Conservation (phyloP, 1,140 invertebrate species). For the Trinorchestia longiramus region DNA sequence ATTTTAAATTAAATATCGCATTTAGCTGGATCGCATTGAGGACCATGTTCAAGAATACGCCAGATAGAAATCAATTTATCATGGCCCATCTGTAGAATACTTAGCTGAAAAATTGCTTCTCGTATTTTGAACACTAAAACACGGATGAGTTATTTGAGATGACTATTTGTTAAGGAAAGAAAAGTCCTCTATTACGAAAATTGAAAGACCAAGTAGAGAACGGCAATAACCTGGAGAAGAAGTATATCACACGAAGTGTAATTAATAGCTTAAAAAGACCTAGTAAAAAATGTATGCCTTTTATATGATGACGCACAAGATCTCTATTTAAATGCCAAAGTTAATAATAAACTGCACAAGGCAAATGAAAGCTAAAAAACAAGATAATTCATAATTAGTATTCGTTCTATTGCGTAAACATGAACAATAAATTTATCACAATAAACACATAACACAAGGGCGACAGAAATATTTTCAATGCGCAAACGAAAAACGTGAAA, state of each 20-base stretch:
- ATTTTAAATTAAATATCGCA: too few species aligned
- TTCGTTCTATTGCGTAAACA: not conserved
- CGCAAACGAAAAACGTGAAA: not conserved
- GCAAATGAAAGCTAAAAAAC: not conserved
- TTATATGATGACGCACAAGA: not conserved
- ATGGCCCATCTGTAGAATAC: not conserved
- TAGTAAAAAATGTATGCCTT: not conserved
- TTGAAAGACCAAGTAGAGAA: not conserved
- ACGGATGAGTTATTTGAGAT: too few species aligned
- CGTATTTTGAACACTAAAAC: too few species aligned
- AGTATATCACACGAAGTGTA: not conserved
- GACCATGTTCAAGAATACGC: not conserved
- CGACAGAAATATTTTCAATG: not conserved
- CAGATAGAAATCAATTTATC: not conserved
- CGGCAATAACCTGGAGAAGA: not conserved
- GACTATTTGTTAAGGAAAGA: too few species aligned
- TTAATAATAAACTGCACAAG: not conserved
- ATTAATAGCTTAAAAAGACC: not conserved
- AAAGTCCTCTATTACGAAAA: not conserved
- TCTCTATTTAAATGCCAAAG: not conserved
- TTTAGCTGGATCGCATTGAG: not conserved
- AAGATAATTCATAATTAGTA: not conserved
- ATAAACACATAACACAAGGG: not conserved
- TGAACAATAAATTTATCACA: not conserved
- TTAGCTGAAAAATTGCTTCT: not conserved